These are phyloP conservation scores for Calephelis virginiensis DNA, from an alignment of 1,140 invertebrate species.

Conservation along the genomic window DNA sequence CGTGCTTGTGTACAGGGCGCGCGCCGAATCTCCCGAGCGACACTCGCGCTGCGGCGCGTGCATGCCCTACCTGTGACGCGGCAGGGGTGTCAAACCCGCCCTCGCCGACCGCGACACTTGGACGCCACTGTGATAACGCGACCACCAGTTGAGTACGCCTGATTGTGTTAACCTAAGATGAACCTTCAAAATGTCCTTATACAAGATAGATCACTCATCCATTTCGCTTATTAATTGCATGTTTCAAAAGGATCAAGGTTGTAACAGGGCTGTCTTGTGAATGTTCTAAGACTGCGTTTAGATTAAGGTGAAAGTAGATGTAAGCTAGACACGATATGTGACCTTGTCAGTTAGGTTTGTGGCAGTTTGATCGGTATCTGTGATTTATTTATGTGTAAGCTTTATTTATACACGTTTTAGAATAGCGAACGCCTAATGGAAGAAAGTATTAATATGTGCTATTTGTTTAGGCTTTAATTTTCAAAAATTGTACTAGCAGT, in stretches of 20 bases:
- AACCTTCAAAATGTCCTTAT: conserved; percentile 30
- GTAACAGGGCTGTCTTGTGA: conserved; percentile 51
- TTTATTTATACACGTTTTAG: conserved; percentile 49
- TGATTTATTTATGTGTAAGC: conserved; percentile 66
- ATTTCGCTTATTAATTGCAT: conserved; percentile 55
- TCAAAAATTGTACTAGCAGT: conserved; percentile 18
- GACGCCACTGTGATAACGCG: conserved; percentile 57
- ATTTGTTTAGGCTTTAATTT: conserved; percentile 4
- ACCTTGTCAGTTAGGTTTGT: conserved; percentile 30
- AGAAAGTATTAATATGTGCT: conserved; percentile 16
- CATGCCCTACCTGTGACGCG: conserved; percentile 72
- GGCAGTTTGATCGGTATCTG: conserved; percentile 69
- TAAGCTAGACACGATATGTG: conserved; percentile 21
- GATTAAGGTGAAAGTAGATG: conserved; percentile 42
- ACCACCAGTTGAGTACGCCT: conserved; percentile 57
- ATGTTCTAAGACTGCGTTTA: conserved; percentile 72
- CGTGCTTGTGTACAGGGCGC: conserved; percentile 69
- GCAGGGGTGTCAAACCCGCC: conserved; percentile 28
- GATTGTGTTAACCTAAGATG: conserved; percentile 43
- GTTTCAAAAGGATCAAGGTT: conserved; percentile 41
- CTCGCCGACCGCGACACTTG: conserved; percentile 40
- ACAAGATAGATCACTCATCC: conserved; percentile 45
- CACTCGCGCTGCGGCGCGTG: conserved; percentile 65
- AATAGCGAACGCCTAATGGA: conserved; percentile 9
- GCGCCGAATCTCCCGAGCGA: conserved; percentile 59